phyloP scores from a whole-genome alignment of 2,797 vertebrate species.

The Hipposideros larvatus region DNA sequence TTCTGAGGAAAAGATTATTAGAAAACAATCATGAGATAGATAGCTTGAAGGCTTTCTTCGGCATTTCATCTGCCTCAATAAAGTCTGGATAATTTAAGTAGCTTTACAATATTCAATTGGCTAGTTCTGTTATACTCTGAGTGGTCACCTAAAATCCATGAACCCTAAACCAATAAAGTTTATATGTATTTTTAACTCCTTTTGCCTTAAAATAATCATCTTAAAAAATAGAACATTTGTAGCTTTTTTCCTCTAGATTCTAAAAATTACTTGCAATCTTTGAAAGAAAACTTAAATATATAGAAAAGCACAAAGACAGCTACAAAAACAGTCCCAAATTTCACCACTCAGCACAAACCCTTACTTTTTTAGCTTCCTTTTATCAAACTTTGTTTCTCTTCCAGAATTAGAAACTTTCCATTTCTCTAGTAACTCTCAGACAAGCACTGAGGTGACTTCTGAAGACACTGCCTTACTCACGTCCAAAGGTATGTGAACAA shows the following conservation, averaged over 20 bases:
- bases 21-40: not conserved
- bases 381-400: not conserved
- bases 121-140: not conserved
- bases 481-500: not conserved
- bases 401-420: constrained; percentile 20
- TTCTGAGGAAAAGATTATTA: not conserved
- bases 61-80: not conserved
- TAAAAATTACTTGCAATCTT: not conserved
- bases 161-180: not conserved
- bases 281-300: constrained; percentile 23
- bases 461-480: not conserved
- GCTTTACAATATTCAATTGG: not conserved
- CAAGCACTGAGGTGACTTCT: not conserved
- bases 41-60: not conserved
- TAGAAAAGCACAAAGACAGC: not conserved
- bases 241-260: not conserved
- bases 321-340: not conserved
- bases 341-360: not conserved
- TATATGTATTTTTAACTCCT: not conserved
- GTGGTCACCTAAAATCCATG: not conserved
- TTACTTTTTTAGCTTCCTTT: not conserved
- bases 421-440: not conserved
- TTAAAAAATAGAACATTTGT: not conserved
- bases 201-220: constrained; percentile 3
- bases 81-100: not conserved